Conservation (phyloP, 1,140 invertebrate species). For the Chlorops oryzae region DNA sequence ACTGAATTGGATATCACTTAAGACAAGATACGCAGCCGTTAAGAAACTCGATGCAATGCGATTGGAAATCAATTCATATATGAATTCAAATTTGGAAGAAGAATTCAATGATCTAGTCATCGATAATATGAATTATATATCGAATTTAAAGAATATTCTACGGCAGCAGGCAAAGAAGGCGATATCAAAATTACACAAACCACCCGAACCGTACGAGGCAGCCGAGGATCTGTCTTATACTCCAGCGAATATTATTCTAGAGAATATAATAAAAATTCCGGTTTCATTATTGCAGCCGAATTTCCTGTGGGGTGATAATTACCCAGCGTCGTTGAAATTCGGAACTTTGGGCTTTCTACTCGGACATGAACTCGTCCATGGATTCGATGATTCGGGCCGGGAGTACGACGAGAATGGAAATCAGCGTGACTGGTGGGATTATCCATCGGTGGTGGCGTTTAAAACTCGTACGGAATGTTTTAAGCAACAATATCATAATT, state of each 20-base stretch:
- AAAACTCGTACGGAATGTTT: constrained; percentile 26
- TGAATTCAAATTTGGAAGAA: constrained; percentile 23
- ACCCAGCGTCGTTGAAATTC: constrained; percentile 49
- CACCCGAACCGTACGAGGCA: constrained; percentile 25
- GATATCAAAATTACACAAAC: constrained; percentile 19
- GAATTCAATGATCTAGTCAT: constrained; percentile 24
- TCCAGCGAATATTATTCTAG: constrained; percentile 34
- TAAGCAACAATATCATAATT: constrained; percentile 28
- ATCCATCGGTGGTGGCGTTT: constrained; percentile 22
- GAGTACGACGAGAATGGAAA: constrained; percentile 87
- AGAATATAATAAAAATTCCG: constrained; percentile 35
- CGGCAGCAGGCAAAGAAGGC: constrained; percentile 3
- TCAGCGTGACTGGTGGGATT: constrained; percentile 33
- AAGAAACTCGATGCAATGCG: constrained; percentile 32
- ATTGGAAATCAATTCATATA: constrained; percentile 30
- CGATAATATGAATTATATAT: constrained; percentile 11
- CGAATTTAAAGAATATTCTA: constrained; percentile 8
- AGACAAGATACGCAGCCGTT: constrained; percentile 24
- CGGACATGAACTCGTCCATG: constrained; percentile 64
- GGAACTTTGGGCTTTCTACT: constrained; percentile 62
- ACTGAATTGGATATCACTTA: constrained; percentile 20
- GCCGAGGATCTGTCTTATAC: constrained; percentile 27
- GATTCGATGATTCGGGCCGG: constrained; percentile 60
- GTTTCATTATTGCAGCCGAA: constrained; percentile 34
- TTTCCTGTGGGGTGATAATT: constrained; percentile 29